Conservation (phyloP, 2,888 invertebrate species). For the Octodonta nipae region DNA sequence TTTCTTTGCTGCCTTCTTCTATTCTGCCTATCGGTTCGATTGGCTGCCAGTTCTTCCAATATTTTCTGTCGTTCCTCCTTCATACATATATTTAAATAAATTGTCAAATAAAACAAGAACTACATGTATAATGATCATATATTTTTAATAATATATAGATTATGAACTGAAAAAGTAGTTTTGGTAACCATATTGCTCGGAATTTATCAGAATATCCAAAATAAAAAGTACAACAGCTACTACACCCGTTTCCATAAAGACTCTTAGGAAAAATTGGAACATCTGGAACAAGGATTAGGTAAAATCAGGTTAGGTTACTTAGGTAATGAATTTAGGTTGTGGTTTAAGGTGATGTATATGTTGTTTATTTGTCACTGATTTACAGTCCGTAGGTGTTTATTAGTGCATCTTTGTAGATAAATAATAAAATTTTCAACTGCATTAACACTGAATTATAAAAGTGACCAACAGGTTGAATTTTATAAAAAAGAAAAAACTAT, state of each 20-base stretch:
- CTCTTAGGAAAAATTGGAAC: slow-evolving; percentile 19
- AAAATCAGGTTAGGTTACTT: slow-evolving; percentile 1
- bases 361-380: too few relatives aligned
- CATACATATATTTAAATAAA: slow-evolving; percentile 1
- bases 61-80: slow-evolving; percentile 64
- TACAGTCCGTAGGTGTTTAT: too few relatives aligned
- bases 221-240: slow-evolving; percentile 25
- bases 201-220: slow-evolving; percentile 33
- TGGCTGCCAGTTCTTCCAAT: slow-evolving; percentile 57
- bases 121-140: too few relatives aligned
- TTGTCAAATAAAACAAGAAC: neutral
- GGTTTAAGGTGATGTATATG: too few relatives aligned
- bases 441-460: too few relatives aligned
- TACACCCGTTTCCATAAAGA: slow-evolving; percentile 23
- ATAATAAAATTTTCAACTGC: too few relatives aligned
- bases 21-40: slow-evolving; percentile 49
- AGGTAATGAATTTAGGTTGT: too few relatives aligned
- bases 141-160: too few relatives aligned
- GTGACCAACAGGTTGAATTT: too few relatives aligned
- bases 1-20: slow-evolving; percentile 55
- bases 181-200: slow-evolving; percentile 28
- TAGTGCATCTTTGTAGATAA: too few relatives aligned
- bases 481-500: too few relatives aligned
- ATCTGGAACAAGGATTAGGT: slow-evolving; percentile 22
- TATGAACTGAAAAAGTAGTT: slow-evolving; percentile 15